Evolutionary conservation across 2,888 invertebrate species (phyloP), one percentile per base, ranked within the genome.

Genomic region (Chaitophorus viminalis): DNA sequence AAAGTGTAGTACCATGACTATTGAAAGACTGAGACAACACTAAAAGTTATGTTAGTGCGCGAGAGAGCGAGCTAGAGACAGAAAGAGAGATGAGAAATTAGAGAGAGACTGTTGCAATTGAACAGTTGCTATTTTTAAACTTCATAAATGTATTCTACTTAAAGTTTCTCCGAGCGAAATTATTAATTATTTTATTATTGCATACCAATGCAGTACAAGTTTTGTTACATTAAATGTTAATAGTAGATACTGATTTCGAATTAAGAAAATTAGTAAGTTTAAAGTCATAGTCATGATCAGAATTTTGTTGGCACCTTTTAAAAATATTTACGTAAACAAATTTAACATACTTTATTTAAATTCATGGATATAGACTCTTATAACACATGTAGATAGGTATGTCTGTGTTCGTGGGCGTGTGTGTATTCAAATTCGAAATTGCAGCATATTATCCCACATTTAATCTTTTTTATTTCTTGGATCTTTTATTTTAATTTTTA

Each of bases 171-270:
- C 60, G 36, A 87, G 74, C 72, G 68, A 87, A 87, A 79, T 65
- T 79, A 65, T 84, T 84, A 84, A 84, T 84, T 68, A 84, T 84
- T 76, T 65, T 65, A 84, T 84, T 84, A 84, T 84, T 60, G 74
- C 82, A 54, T 74, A 54, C 54, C 33, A n/a, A 54, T 18, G 52
- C 70, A 74, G n/a, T 74, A 72, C 21, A 74, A 82, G 33, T 82
- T 82, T 82, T 70, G 36, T 83, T 75, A 33, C 21, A 52, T 72
- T 72, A 33, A 33, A 31, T 29, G 33, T 72, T 72, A 33, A 33
- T 54, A 72, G n/a, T n/a, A n/a, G n/a, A 82, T 68, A 54, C 79
- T 14, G 83, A 83, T 83, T 75, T 75, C 75, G 75, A 83, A 75
- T 83, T 21, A n/a, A 74, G n/a, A 9, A 54, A 33, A 54, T 83